phyloP scores from a whole-genome alignment of 2,888 invertebrate genomes.

The Stratiomys singularior region DNA sequence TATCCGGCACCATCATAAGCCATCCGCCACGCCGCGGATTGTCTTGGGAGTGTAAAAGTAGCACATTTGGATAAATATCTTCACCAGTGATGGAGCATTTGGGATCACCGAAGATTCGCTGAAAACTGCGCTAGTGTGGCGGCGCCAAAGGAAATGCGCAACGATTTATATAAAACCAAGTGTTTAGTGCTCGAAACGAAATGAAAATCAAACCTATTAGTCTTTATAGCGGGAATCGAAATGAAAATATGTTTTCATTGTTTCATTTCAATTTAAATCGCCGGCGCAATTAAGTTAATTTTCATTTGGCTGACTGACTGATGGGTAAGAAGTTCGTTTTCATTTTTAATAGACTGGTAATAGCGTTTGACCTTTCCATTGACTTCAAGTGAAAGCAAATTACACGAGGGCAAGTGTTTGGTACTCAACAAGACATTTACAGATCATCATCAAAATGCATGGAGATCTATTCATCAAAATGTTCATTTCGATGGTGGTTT shows the following conservation, averaged over 20 bases:
- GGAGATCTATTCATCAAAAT: too few relatives aligned
- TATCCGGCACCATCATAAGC: constrained; percentile 20
- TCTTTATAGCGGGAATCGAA: not conserved
- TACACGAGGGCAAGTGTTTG: not conserved
- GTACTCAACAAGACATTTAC: not conserved
- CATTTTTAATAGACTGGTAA: not conserved
- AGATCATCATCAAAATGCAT: too few relatives aligned
- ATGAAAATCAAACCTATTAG: constrained; percentile 1
- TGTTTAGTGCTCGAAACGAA: constrained; percentile 47
- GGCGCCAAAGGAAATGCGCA: not conserved
- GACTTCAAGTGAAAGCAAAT: not conserved
- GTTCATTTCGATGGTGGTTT: too few relatives aligned
- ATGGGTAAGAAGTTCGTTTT: not conserved
- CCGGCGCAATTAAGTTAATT: constrained; percentile 6
- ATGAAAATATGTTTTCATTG: constrained; percentile 1
- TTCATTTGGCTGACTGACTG: not conserved
- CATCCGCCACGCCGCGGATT: constrained; percentile 19
- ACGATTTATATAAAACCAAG: not conserved
- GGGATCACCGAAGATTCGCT: not conserved
- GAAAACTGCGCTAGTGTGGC: too few relatives aligned
- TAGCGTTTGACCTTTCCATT: not conserved
- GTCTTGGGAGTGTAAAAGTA: constrained; percentile 30
- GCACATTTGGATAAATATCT: constrained; percentile 32
- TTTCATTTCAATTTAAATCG: constrained; percentile 8
- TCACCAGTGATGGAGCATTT: not conserved